A percentile compares a stretch with the other conserved stretches of the same genome.
Evolutionary conservation across 2,888 invertebrate species (phyloP).

Genomic region (Oeneis ivallda): DNA sequence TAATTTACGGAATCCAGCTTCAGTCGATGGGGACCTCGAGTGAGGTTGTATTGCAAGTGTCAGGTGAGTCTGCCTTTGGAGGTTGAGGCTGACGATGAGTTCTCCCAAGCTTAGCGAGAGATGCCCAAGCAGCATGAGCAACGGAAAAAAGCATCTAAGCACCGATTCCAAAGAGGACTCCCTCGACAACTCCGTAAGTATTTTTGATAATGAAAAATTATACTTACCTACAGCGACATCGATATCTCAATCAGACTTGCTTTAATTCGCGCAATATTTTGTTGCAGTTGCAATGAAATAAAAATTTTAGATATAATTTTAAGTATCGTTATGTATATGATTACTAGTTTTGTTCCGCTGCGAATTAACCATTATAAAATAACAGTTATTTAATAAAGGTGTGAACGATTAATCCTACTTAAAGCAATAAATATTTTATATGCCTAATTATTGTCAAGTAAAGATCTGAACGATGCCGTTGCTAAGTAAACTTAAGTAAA

Average conservation of each 20-base stretch:
- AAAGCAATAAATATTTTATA: too few relatives aligned
- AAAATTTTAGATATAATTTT: background rate
- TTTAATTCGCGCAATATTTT: background rate
- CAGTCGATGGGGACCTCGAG: slow-evolving; percentile 19
- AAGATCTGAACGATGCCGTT: too few relatives aligned
- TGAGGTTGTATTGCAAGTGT: slow-evolving; percentile 32
- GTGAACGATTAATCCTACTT: too few relatives aligned
- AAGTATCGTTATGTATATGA: too few relatives aligned
- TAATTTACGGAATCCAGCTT: slow-evolving; percentile 16
- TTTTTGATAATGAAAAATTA: background rate
- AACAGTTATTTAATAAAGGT: too few relatives aligned
- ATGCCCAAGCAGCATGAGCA: slow-evolving; percentile 68
- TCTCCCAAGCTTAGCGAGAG: slow-evolving; percentile 73
- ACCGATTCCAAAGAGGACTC: slow-evolving; percentile 71
- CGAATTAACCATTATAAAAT: too few relatives aligned
- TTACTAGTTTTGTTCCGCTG: too few relatives aligned
- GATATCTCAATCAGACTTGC: background rate
- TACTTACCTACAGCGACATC: background rate
- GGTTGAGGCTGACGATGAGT: slow-evolving; percentile 53
- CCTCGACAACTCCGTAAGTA: slow-evolving; percentile 73
- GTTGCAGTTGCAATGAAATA: background rate
- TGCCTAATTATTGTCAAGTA: too few relatives aligned
- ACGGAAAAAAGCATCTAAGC: slow-evolving; percentile 63
- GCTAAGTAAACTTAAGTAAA: too few relatives aligned
- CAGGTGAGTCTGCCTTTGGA: slow-evolving; percentile 29